Base-by-base conservation (phyloP, 1,140 invertebrate genomes). In the Drosophila cardini region DNA sequence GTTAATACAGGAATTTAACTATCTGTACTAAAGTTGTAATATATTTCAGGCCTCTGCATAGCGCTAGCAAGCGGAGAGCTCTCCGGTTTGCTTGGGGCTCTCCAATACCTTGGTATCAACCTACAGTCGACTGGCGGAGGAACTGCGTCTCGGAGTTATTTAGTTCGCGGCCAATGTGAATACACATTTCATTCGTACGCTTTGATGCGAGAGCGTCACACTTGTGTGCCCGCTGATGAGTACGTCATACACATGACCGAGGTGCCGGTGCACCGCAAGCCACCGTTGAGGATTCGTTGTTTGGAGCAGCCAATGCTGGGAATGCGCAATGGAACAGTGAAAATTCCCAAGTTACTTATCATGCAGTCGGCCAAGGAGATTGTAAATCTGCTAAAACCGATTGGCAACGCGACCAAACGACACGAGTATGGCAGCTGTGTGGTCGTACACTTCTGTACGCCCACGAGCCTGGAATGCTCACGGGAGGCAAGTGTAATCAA, bases 401-500 rank as follows among this genome's bases (percentile, higher is more conserved):
- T 93, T 38, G 80, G 91, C 1, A 93, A 93, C 71, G 80, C 93
- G 2, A 93, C 93, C n/a, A 92, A 86, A 42, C 93, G 93, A 53
- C 89, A 93, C 67, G 93, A 92, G 13, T 93, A 93, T 26, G 95
- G 94, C n/a, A 93, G 95, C 62, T 99, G 98, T 93, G 93, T 95
- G 53, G 77, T 97, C 11, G 95, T 99, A 0, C 93, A 98, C 68
- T 99, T 99, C 92, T 99, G 96, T 93, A 97, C 97, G 0, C 95
- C 95, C 52, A 96, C 96, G 91, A 99, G 98, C 92, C 95, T 97
- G 32, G 98, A 98, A 80, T 98, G 97, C 91, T 96, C 96, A 63
- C 94, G 96, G 80, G 96, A 97, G 26, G 98, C 97, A 6, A 96
- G 97, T 4, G 95, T 97, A 91, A 98, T 96, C 77, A 99, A 99